Evolutionary conservation across 2,888 invertebrate species (phyloP).

Genomic region (Creontiades dilutus): DNA sequence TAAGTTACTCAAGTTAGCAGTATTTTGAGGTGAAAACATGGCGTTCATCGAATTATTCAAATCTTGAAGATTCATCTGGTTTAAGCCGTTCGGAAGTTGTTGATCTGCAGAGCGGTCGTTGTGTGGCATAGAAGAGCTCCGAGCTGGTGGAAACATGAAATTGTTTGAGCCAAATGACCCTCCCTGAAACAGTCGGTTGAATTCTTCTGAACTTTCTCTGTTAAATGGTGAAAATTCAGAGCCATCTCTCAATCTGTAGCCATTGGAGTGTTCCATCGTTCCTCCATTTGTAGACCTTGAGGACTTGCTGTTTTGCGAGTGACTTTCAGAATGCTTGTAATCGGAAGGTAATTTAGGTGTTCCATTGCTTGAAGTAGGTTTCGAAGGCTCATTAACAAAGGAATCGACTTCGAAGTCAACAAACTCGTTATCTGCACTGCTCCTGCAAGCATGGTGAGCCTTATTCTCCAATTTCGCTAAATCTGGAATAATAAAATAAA

Average conservation of each 20-base stretch:
- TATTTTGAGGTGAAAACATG: background rate
- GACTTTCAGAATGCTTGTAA: background rate
- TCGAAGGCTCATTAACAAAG: conserved; percentile 48
- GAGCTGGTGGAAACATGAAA: background rate
- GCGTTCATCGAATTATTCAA: background rate
- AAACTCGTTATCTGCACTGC: conserved; percentile 30
- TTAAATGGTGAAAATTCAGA: background rate
- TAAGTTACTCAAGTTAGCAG: conserved; percentile 13
- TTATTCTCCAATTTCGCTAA: conserved; percentile 1
- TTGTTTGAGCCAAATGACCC: conserved; percentile 5
- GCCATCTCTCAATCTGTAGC: background rate
- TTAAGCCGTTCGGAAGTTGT: background rate
- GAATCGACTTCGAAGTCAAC: conserved; percentile 66
- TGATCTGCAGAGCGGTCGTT: background rate
- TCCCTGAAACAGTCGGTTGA: background rate
- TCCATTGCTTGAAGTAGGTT: background rate
- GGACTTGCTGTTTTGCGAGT: background rate
- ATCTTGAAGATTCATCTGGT: background rate
- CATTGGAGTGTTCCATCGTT: background rate
- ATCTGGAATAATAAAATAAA: conserved; percentile 18
- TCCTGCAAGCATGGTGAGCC: background rate
- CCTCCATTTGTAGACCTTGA: background rate
- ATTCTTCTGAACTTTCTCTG: background rate
- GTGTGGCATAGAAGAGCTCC: background rate
- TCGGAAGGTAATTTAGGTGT: background rate